These are phyloP conservation scores for Vulpes vulpes DNA, from an alignment of 2,113 vertebrate species.

Conservation along the genomic window DNA sequence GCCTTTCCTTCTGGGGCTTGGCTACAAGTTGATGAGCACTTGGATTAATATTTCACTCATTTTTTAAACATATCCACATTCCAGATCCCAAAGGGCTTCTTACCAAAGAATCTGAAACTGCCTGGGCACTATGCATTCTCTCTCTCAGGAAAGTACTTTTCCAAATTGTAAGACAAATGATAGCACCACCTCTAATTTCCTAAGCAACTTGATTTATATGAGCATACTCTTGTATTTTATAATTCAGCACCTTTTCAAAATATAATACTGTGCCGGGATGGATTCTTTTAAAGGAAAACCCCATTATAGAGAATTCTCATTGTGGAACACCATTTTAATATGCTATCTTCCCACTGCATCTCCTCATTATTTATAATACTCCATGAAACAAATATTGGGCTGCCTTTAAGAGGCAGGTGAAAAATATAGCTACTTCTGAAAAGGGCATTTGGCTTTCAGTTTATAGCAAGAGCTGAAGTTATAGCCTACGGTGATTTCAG, in stretches of 20 bases:
- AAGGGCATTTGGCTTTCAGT: constrained; percentile 7
- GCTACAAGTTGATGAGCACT: neutral
- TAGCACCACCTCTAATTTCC: constrained; percentile 53
- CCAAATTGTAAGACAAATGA: constrained; percentile 48
- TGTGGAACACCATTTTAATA: neutral
- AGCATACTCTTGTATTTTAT: constrained; percentile 28
- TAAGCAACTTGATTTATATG: constrained; percentile 54
- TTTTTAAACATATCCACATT: constrained; percentile 17
- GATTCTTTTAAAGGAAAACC: constrained; percentile 8
- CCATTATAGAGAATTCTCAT: constrained; percentile 1
- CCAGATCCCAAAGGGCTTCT: neutral
- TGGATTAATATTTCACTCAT: neutral
- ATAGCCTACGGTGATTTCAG: neutral
- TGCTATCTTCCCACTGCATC: neutral
- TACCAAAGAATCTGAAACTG: constrained; percentile 20
- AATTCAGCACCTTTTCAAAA: constrained; percentile 65
- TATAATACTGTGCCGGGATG: neutral
- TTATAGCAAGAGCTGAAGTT: constrained; percentile 46
- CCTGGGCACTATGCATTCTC: neutral
- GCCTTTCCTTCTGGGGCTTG: neutral
- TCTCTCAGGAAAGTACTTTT: neutral
- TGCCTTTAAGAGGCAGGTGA: constrained; percentile 8
- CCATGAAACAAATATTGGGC: constrained; percentile 37
- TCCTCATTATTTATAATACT: constrained; percentile 6
- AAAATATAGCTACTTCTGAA: constrained; percentile 4